A percentile compares a stretch with the other conserved stretches of the same genome.
Evolutionary conservation across 2,888 invertebrate genomes (phyloP).

Genomic region (Leptinotarsa juncta): DNA sequence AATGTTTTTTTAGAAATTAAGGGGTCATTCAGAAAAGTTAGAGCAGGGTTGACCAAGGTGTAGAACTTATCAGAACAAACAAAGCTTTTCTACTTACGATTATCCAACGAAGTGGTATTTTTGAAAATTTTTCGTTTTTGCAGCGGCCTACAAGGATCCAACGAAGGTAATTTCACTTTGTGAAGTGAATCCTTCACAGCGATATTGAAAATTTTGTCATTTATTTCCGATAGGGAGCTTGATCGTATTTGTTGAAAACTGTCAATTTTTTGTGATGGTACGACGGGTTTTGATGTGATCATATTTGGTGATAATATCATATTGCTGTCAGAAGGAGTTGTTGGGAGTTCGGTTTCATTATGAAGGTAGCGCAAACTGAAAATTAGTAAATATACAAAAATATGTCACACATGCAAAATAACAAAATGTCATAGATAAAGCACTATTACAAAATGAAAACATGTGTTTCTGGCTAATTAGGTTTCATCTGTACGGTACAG

Average conservation of each 20-base stretch:
- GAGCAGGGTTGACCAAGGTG: not conserved
- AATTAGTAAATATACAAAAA: conserved; percentile 30
- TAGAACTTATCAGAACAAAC: not conserved
- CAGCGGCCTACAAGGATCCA: conserved; percentile 67
- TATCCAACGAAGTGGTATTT: conserved; percentile 63
- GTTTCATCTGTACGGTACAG: no score
- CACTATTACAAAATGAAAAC: no score
- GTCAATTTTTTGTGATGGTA: conserved; percentile 29
- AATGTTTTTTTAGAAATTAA: no score
- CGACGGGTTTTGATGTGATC: conserved; percentile 37
- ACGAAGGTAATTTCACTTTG: conserved; percentile 69
- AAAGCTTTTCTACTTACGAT: conserved; percentile 56
- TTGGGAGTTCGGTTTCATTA: conserved; percentile 64
- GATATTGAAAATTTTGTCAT: conserved; percentile 63
- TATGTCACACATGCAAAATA: no score
- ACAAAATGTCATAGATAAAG: no score
- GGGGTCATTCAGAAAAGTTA: no score
- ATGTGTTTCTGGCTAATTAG: no score
- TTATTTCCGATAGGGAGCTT: conserved; percentile 60
- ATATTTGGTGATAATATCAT: conserved; percentile 46
- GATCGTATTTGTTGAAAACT: conserved; percentile 49
- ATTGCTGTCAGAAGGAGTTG: conserved; percentile 47
- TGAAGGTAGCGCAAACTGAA: conserved; percentile 75
- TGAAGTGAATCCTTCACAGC: conserved; percentile 59
- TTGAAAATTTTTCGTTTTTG: conserved; percentile 64